Evolutionary conservation across 2,113 vertebrate species (phyloP).

Genomic region (Mungos mungo): DNA sequence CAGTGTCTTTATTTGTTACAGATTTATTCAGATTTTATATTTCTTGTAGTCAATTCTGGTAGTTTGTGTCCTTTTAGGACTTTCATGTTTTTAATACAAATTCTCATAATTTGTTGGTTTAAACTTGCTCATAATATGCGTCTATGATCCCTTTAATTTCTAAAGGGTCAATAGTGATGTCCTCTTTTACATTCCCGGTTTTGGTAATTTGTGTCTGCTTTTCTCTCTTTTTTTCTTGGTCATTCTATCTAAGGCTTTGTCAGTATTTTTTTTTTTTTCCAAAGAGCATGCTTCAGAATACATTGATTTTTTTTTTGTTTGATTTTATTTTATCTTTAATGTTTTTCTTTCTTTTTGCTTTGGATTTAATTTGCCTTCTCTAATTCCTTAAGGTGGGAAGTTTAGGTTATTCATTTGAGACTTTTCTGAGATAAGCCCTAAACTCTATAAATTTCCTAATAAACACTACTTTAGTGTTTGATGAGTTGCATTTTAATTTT

Average conservation of each 20-base stretch:
- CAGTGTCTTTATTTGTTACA: not conserved
- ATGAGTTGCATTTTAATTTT: conserved; percentile 13
- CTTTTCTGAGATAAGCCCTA: not conserved
- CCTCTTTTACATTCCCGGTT: not conserved
- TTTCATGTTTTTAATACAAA: conserved; percentile 23
- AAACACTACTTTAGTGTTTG: not conserved
- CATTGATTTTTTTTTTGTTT: not conserved
- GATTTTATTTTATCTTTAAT: not conserved
- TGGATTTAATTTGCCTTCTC: conserved; percentile 39
- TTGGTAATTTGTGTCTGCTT: not conserved
- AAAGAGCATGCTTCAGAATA: not conserved
- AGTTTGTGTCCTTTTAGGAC: not conserved
- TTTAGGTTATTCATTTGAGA: not conserved
- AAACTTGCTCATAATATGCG: not conserved
- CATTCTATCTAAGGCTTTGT: not conserved
- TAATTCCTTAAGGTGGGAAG: not conserved
- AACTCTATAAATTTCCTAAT: not conserved
- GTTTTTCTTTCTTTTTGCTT: not conserved
- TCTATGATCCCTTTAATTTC: not conserved
- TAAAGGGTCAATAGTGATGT: not conserved
- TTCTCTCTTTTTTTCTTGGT: conserved; percentile 17
- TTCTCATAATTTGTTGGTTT: conserved; percentile 10
- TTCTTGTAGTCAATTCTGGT: not conserved
- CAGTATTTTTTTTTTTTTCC: not conserved
- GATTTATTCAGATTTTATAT: not conserved